These are phyloP conservation scores for Chaetorhynchus papuensis DNA, from an alignment of 2,113 vertebrate genomes.

Conservation along the genomic window DNA sequence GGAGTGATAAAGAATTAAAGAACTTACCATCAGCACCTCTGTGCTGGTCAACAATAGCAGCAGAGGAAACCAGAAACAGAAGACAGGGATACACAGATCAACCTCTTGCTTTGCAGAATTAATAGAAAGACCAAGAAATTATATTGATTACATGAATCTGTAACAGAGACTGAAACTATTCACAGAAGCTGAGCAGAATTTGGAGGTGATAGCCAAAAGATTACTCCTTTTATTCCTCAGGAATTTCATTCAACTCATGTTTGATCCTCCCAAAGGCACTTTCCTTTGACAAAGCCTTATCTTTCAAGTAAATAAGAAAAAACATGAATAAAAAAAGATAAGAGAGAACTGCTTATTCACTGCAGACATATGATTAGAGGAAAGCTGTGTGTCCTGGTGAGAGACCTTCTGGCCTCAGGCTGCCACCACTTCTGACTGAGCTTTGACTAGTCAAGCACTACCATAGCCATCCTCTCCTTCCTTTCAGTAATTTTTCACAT, in stretches of 20 bases:
- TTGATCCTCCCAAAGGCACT: neutral
- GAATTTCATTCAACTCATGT: neutral
- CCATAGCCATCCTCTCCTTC: neutral
- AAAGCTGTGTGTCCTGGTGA: neutral
- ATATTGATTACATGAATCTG: neutral
- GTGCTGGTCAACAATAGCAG: neutral
- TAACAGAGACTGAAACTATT: neutral
- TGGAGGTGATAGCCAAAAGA: neutral
- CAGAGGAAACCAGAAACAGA: neutral
- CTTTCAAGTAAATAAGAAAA: slow-evolving; percentile 6
- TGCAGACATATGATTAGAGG: neutral
- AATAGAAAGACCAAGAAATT: neutral
- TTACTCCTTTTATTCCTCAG: neutral
- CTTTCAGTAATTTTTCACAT: neutral
- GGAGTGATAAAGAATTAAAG: neutral
- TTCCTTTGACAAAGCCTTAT: neutral
- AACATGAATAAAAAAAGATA: neutral
- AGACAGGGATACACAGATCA: neutral
- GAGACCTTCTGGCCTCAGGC: neutral
- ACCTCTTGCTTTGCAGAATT: neutral
- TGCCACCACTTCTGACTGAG: neutral
- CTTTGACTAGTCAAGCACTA: neutral
- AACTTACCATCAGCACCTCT: neutral
- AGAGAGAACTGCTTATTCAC: neutral
- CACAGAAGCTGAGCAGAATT: neutral